Evolutionary conservation across 2,113 vertebrate genomes (phyloP).

Genomic region (Procavia capensis): DNA sequence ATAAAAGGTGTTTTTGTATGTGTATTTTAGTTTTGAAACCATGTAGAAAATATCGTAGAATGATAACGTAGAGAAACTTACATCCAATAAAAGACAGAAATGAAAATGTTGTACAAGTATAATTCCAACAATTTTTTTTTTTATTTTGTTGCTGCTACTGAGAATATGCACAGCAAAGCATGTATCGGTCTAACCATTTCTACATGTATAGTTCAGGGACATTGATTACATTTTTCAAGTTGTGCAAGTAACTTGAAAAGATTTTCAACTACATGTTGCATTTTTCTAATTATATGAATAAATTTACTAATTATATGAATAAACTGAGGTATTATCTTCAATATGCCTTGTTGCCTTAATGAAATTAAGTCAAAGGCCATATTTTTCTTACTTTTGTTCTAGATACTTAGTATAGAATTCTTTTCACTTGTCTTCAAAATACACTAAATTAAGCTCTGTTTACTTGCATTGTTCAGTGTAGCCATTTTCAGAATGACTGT

Average conservation of each 20-base stretch:
- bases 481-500: no score
- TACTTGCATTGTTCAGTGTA: no score
- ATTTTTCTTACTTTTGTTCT: background rate
- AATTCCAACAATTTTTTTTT: background rate
- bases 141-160: background rate
- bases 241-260: background rate
- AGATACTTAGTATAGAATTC: background rate
- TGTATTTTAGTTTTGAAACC: background rate
- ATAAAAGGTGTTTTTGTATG: background rate
- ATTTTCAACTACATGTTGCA: background rate
- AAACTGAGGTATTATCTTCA: slow-evolving; percentile 14
- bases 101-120: background rate
- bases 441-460: background rate
- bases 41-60: background rate
- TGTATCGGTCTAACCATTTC: background rate
- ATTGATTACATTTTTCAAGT: background rate
- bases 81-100: background rate
- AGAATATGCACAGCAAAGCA: background rate
- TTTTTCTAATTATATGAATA: slow-evolving; percentile 14
- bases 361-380: slow-evolving; percentile 4
- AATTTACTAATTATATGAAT: background rate
- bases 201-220: background rate
- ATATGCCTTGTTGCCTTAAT: background rate
- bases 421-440: slow-evolving; percentile 3
- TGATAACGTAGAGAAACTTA: background rate